Evolutionary conservation across 2,888 invertebrate genomes (phyloP).

Genomic region (Pachymerium ferrugineum): DNA sequence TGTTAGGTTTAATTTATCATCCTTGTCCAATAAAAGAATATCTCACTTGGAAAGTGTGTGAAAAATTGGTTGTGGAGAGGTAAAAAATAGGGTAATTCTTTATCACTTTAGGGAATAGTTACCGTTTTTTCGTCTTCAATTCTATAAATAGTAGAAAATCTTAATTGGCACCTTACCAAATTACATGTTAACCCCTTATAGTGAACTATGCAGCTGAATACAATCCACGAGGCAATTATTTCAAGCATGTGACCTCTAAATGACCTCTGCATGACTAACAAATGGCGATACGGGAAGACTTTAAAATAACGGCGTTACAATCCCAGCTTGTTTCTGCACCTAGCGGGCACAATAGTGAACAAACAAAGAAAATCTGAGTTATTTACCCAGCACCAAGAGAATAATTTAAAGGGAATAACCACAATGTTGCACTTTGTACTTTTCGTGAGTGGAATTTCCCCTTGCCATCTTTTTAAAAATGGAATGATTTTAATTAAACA

Average conservation of each 20-base stretch:
- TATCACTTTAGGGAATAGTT: no score
- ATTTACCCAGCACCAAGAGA: not conserved
- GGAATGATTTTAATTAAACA: no score
- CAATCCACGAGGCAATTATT: not conserved
- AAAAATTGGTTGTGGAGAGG: no score
- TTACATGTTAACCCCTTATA: not conserved
- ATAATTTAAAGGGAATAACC: not conserved
- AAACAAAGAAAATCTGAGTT: not conserved
- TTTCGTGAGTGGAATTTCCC: no score
- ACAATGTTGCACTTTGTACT: not conserved
- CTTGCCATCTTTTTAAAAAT: no score
- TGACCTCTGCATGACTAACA: not conserved
- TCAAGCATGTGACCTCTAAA: conserved; percentile 15
- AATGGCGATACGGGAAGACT: not conserved
- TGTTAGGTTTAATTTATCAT: not conserved
- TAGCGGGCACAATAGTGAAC: not conserved
- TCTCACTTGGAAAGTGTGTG: no score
- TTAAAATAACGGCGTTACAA: not conserved
- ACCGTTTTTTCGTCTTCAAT: no score
- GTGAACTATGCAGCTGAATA: conserved; percentile 7
- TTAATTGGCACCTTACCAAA: conserved; percentile 24
- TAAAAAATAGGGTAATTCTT: no score
- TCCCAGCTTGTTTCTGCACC: not conserved
- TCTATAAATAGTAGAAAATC: conserved; percentile 4
- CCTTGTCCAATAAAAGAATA: no score